Percentiles rank a stretch among this genome's conserved stretches.
These are phyloP conservation scores for Apodemia zela DNA, from an alignment of 2,888 invertebrate genomes.

Conservation along the genomic window DNA sequence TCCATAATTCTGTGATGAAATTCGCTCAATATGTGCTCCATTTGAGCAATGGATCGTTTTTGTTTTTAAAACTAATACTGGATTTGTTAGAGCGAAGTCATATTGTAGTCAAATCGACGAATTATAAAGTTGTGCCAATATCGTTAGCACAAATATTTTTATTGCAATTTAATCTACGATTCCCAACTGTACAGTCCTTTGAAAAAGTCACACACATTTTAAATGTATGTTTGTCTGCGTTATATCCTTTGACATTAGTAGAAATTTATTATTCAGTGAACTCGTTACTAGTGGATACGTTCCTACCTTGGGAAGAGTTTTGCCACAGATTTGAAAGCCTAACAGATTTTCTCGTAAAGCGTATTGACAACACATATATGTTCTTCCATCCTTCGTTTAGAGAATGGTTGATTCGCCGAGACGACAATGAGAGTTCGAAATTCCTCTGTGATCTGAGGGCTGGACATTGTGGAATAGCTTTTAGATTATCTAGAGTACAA, in stretches of 20 bases:
- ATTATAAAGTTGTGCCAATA: slow-evolving; percentile 95
- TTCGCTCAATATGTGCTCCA: slow-evolving; percentile 92
- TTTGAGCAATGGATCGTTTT: slow-evolving; percentile 92
- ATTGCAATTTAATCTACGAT: slow-evolving; percentile 94
- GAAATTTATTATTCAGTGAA: slow-evolving; percentile 97
- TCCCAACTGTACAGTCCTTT: slow-evolving; percentile 94
- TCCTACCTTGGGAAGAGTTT: slow-evolving; percentile 94
- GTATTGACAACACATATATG: slow-evolving; percentile 96
- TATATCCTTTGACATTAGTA: slow-evolving; percentile 92
- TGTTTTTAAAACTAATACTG: slow-evolving; percentile 94
- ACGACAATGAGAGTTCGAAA: slow-evolving; percentile 92
- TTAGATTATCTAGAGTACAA: slow-evolving; percentile 92
- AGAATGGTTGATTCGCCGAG: slow-evolving; percentile 96
- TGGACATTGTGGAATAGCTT: slow-evolving; percentile 96
- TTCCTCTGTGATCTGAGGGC: slow-evolving; percentile 96
- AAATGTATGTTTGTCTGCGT: slow-evolving; percentile 93
- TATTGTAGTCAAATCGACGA: slow-evolving; percentile 94
- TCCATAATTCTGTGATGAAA: slow-evolving; percentile 85
- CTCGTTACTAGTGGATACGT: slow-evolving; percentile 88
- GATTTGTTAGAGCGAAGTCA: slow-evolving; percentile 96
- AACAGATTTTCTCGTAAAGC: slow-evolving; percentile 92
- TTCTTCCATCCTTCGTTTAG: slow-evolving; percentile 98
- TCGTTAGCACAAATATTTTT: slow-evolving; percentile 94
- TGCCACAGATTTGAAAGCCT: slow-evolving; percentile 92
- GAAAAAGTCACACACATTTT: slow-evolving; percentile 94